Evolutionary conservation across 2,888 invertebrate species (phyloP), one percentile per base, ranked within the genome.

Genomic region (Cordylochernes scorpioides): DNA sequence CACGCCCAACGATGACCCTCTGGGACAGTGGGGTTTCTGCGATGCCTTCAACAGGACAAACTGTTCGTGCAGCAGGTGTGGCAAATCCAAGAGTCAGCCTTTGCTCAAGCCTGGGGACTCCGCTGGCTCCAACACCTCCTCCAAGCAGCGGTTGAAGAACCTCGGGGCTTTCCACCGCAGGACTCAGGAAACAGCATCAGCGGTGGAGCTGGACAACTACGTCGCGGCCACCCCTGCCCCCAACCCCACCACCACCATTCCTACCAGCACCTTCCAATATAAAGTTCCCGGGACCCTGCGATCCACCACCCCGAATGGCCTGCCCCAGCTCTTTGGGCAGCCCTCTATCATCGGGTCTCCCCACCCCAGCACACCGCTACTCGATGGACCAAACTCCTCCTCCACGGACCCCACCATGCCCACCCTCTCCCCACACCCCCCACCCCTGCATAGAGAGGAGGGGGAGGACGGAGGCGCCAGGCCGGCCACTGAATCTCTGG

Each of bases 31-130:
- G 74, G 77, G 78, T 47, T 80, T 80, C 56, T 62, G 68, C 32
- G 86, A 88, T 57, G 80, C 84, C 32, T 69, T 71, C 39, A 64
- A 72, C 50, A 77, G 75, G 58, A 65, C 71, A 45, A 63, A 63
- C 44, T 88, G 88, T 61, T 65, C 67, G 57, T 88, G 88, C 61
- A 69, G 71, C 54, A n/a, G n/a, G n/a, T n/a, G 24, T n/a, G n/a
- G n/a, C n/a, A n/a, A n/a, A n/a, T n/a, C n/a, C n/a, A n/a, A n/a
- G n/a, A n/a, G n/a, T n/a, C n/a, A n/a, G n/a, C n/a, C n/a, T n/a
- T n/a, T n/a, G n/a, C n/a, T n/a, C n/a, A n/a, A n/a, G n/a, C n/a
- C n/a, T n/a, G n/a, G n/a, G n/a, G n/a, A n/a, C n/a, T n/a, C n/a
- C n/a, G n/a, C n/a, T n/a, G n/a, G n/a, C n/a, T n/a, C n/a, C n/a